Base-by-base conservation (phyloP, 2,113 vertebrate genomes). In the Vicugna pacos region DNA sequence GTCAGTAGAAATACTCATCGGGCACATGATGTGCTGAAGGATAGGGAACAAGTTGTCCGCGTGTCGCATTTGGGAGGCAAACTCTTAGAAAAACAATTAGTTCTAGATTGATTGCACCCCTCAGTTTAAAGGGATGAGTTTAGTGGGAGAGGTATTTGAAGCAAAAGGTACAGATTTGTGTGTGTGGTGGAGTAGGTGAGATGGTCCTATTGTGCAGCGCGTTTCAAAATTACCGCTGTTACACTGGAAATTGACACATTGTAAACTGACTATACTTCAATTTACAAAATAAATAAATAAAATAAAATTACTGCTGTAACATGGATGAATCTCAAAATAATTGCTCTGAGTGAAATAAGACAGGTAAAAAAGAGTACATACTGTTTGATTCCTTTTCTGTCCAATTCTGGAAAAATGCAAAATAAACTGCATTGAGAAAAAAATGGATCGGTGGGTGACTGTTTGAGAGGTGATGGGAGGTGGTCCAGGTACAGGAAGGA, bases 51-150 rank as follows among this genome's bases (percentile, higher is more conserved):
- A 26, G 48, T 56, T 38, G 46, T 88, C 54, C 54, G 28, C 62
- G 16, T 82, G 62, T 73, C 64, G 67, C 48, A 30, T 89, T 87
- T 84, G 75, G 84, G 64, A 93, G 72, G 22, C 26, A 50, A 84
- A 69, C 56, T 75, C 75, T 89, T 89, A 12, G 72, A 65, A 91
- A 84, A 95, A 35, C 64, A 30, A 64, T 15, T 90, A 80, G 26
- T 89, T 97, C 77, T 60, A 54, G 64, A 58, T 93, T 62, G 79
- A 60, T 75, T 83, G 19, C 67, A 8, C 38, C 77, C 42, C 60
- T 60, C n/a, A 19, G 82, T 91, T 87, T 52, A 52, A 30, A 58
- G 54, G 72, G 48, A 20, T 89, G 48, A 79, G 15, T 87, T 76
- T 50, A 73, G 30, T 26, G 85, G 54, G 52, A 72, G 15, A 28